phyloP scores from a whole-genome alignment of 1,140 invertebrate species.

The Cotesia glomerata region DNA sequence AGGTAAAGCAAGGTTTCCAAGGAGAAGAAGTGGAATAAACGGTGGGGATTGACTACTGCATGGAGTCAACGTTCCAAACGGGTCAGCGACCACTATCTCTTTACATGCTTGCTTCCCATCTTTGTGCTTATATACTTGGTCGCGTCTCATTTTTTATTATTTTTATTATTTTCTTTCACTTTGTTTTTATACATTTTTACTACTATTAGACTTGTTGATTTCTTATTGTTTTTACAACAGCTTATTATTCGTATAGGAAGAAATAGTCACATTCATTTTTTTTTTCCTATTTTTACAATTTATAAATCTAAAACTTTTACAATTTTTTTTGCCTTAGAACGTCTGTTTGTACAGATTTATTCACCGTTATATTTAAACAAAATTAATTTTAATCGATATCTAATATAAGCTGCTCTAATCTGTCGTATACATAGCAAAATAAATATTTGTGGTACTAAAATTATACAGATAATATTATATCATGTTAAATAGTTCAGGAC shows the following conservation, averaged over 20 bases:
- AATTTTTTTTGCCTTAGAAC: too few species aligned
- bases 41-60: slow-evolving; percentile 58
- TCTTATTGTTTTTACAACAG: too few species aligned
- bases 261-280: too few species aligned
- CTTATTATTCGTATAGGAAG: too few species aligned
- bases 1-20: slow-evolving; percentile 12
- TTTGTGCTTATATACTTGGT: slow-evolving; percentile 24
- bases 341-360: too few species aligned
- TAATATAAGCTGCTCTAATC: too few species aligned
- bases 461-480: not conserved
- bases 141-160: not conserved
- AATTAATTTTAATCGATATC: too few species aligned
- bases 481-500: too few species aligned
- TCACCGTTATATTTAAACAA: too few species aligned
- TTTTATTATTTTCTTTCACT: not conserved
- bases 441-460: not conserved
- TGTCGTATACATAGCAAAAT: not conserved
- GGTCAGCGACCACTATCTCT: slow-evolving; percentile 62
- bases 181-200: too few species aligned
- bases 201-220: not conserved
- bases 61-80: slow-evolving; percentile 63
- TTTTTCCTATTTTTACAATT: too few species aligned
- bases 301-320: too few species aligned
- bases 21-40: slow-evolving; percentile 7
- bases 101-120: slow-evolving; percentile 40